Base-by-base conservation (phyloP, 2,888 invertebrate genomes). In the Brachyopa scutellaris region DNA sequence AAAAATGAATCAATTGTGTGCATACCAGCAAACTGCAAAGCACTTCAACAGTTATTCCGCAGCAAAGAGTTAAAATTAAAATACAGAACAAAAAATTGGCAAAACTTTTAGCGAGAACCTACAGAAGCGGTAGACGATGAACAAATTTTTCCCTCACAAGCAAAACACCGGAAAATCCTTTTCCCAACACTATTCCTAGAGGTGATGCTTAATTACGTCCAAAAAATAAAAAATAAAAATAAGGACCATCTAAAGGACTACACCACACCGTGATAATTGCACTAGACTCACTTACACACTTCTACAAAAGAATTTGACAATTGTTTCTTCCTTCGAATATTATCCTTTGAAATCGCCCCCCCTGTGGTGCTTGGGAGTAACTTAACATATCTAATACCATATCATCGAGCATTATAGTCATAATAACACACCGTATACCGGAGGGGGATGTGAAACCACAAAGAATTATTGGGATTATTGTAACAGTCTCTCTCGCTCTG, bases 61-160 rank as follows among this genome's bases (percentile, higher is more conserved):
- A 61, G 40, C 38, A 74, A 74, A 74, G 49, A 59, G 72, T 70
- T 64, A 8, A 19, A 61, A 55, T 13, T 13, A 21, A 40, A 36
- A 67, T 31, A 17, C 9, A 36, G 26, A 26, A 42, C 17, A 45
- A 59, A 19, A 19, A 6, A 23, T 15, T 23, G 4, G 13, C 36
- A 61, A 79, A 79, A 73, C 45, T 62, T 79, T 79, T 40, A 33
- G 59, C 66, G 72, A 64, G 67, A 69, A 69, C 74, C 76, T 70
- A 70, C 80, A 62, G 82, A 77, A 76, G 82, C 82, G 82, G 82
- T 77, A 82, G 82, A 82, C 82, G 77, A 21, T 82, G 70, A 82
- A 82, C 61, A 51, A 70, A 64, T n/a, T n/a, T n/a, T n/a, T 70
- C 45, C 76, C 70, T 80, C 64, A 64, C 64, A 64, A 76, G 69